phyloP scores from a whole-genome alignment of 1,140 invertebrate species.

The Bradysia coprophila region DNA sequence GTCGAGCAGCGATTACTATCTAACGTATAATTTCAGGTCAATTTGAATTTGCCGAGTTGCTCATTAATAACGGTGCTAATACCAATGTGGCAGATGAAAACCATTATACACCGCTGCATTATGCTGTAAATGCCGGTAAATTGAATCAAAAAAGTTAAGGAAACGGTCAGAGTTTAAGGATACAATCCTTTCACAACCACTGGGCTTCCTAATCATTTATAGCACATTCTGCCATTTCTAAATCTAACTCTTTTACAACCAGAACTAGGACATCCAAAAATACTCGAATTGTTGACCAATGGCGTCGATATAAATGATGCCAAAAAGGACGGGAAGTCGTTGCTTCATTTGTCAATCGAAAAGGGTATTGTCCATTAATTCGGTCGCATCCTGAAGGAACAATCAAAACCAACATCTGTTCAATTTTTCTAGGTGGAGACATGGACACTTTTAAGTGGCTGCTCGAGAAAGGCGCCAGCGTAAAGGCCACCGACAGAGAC shows the following conservation, averaged over 20 bases:
- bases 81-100: neutral
- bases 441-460: neutral
- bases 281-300: neutral
- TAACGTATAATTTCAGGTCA: neutral
- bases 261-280: neutral
- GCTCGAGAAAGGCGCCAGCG: neutral
- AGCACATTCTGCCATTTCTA: no score
- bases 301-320: neutral
- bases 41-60: neutral
- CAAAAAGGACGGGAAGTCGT: neutral
- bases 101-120: neutral
- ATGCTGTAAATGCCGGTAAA: neutral
- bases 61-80: neutral
- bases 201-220: no score
- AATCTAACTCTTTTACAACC: no score
- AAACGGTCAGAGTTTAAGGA: neutral
- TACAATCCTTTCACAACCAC: neutral
- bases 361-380: neutral
- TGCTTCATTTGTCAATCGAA: neutral
- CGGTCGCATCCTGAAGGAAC: neutral
- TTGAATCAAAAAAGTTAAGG: neutral
- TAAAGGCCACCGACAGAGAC: neutral
- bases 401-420: no score
- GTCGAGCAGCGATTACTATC: neutral
- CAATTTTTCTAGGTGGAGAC: neutral